phyloP scores from a whole-genome alignment of 2,888 invertebrate species.

The Odontocerum albicorne region DNA sequence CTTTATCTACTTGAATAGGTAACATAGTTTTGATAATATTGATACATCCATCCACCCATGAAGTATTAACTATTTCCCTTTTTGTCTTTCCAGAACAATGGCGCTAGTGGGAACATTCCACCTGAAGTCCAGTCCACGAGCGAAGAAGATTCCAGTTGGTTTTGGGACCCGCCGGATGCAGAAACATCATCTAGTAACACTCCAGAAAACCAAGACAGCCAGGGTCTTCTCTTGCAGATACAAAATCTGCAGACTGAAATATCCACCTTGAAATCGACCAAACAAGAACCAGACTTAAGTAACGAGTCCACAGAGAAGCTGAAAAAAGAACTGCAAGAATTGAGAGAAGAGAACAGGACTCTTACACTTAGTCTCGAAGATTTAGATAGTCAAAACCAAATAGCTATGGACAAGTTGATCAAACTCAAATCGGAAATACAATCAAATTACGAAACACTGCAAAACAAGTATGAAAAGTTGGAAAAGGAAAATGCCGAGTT shows the following conservation, averaged over 20 bases:
- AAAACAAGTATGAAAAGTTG: constrained; percentile 48
- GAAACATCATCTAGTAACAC: constrained; percentile 33
- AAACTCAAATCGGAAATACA: constrained; percentile 58
- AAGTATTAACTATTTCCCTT: no score
- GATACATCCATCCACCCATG: no score
- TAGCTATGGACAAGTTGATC: constrained; percentile 64
- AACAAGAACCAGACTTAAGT: constrained; percentile 3
- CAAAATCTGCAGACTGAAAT: constrained; percentile 38
- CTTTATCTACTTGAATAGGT: no score
- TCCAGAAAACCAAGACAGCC: constrained; percentile 16
- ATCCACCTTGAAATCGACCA: constrained; percentile 41
- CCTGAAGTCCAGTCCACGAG: neutral
- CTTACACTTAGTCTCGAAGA: constrained; percentile 66
- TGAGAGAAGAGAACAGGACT: constrained; percentile 60
- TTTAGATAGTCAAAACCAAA: constrained; percentile 72
- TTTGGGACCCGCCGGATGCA: constrained; percentile 55
- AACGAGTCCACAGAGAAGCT: constrained; percentile 35
- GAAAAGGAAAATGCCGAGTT: constrained; percentile 22
- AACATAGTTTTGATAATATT: no score
- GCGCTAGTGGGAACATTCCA: constrained; percentile 40
- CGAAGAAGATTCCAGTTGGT: constrained; percentile 54
- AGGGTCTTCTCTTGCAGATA: constrained; percentile 16
- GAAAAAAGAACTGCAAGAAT: constrained; percentile 51
- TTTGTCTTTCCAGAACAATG: constrained; percentile 53
- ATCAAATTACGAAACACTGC: constrained; percentile 53